Conservation (phyloP, 2,888 invertebrate genomes). For the Orchesellides sinensis region DNA sequence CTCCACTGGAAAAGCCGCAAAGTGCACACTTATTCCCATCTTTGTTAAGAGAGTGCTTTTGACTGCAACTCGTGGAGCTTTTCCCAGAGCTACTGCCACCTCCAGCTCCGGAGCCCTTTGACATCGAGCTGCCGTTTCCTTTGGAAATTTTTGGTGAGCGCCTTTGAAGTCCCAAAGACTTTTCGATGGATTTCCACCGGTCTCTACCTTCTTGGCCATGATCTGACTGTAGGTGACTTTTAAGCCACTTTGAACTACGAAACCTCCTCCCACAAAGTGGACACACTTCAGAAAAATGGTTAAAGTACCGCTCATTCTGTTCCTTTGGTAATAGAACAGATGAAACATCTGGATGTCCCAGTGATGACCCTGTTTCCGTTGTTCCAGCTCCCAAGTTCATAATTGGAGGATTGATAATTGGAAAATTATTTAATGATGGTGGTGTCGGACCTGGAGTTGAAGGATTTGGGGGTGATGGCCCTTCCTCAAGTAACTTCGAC, state of each 20-base stretch:
- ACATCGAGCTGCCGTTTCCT: conserved; percentile 1
- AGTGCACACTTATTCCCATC: conserved; percentile 76
- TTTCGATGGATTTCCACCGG: conserved; percentile 82
- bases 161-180: conserved; percentile 57
- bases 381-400: conserved; percentile 77
- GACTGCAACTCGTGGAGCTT: not conserved
- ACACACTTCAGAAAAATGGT: conserved; percentile 86
- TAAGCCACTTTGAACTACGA: conserved; percentile 91
- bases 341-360: conserved; percentile 67
- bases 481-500: conserved; percentile 89
- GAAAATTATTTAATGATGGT: conserved; percentile 49
- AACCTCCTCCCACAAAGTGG: conserved; percentile 92
- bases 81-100: conserved; percentile 32
- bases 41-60: conserved; percentile 20
- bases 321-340: conserved; percentile 79
- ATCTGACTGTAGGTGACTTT: conserved; percentile 90
- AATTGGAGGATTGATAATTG: conserved; percentile 57
- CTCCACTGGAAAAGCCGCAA: conserved; percentile 76
- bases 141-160: conserved; percentile 59
- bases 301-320: conserved; percentile 81
- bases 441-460: conserved; percentile 66
- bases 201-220: conserved; percentile 85
- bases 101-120: not conserved
- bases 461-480: conserved; percentile 76
- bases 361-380: conserved; percentile 77